phyloP scores from a whole-genome alignment of 2,797 vertebrate species.

The Gobio occitaniae region DNA sequence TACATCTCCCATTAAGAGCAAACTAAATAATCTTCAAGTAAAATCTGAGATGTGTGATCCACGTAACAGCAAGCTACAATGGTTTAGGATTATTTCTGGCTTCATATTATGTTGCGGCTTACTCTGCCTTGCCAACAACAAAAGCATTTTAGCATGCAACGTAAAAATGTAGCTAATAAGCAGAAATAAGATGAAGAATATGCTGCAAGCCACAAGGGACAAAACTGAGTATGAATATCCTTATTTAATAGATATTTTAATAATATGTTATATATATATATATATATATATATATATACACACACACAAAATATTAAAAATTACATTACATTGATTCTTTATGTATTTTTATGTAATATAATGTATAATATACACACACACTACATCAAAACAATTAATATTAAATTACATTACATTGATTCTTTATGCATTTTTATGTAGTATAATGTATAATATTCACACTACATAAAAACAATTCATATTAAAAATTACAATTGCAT shows the following conservation, averaged over 20 bases:
- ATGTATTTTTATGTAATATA: no score
- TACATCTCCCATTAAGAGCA: constrained; percentile 3
- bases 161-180: background rate
- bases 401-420: no score
- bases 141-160: background rate
- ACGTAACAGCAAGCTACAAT: background rate
- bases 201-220: background rate
- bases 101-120: background rate
- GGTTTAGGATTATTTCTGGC: constrained; percentile 12
- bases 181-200: background rate
- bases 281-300: no score
- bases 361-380: no score
- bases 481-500: background rate
- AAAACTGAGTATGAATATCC: background rate
- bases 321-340: no score
- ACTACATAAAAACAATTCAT: no score
- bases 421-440: no score
- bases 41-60: constrained; percentile 11
- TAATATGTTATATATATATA: no score
- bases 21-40: constrained; percentile 13
- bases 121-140: background rate
- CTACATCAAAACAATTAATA: no score
- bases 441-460: no score
- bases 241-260: no score
- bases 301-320: no score